phyloP scores from a whole-genome alignment of 2,797 vertebrate genomes.

The Macrochelys suwanniensis region DNA sequence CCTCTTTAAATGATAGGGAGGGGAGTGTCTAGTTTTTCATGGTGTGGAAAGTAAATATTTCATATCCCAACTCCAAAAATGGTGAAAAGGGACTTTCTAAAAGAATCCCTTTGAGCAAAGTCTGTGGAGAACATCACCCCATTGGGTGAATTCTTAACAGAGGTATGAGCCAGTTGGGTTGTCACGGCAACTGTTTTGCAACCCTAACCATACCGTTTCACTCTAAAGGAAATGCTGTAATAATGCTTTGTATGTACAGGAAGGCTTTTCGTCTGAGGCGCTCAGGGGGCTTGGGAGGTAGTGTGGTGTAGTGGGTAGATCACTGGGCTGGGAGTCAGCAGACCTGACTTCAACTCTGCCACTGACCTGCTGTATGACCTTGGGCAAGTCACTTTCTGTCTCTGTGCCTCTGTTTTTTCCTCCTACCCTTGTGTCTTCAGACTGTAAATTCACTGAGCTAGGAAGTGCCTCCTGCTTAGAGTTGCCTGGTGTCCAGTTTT shows the following conservation, averaged over 20 bases:
- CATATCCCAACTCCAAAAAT: background rate
- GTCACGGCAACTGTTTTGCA: background rate
- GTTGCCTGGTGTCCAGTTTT: no score
- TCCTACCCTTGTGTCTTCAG: background rate
- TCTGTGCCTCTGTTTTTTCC: background rate
- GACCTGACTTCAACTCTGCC: background rate
- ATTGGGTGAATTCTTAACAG: background rate
- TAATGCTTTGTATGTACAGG: background rate
- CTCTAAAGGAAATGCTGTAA: no score
- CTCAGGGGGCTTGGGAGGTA: background rate
- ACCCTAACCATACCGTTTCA: accelerated
- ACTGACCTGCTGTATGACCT: background rate
- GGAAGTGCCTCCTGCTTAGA: background rate
- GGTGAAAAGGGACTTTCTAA: background rate
- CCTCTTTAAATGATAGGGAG: background rate
- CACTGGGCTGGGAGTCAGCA: background rate
- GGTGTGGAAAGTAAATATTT: background rate
- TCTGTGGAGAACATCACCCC: background rate
- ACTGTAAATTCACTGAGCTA: background rate
- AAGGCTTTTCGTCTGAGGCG: background rate
- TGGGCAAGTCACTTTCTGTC: background rate
- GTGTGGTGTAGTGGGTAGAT: background rate
- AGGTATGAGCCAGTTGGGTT: background rate
- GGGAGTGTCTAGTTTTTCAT: background rate
- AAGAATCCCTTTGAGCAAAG: background rate